Evolutionary conservation across 2,888 invertebrate genomes (phyloP).

Genomic region (Mimumesa dahlbomi): DNA sequence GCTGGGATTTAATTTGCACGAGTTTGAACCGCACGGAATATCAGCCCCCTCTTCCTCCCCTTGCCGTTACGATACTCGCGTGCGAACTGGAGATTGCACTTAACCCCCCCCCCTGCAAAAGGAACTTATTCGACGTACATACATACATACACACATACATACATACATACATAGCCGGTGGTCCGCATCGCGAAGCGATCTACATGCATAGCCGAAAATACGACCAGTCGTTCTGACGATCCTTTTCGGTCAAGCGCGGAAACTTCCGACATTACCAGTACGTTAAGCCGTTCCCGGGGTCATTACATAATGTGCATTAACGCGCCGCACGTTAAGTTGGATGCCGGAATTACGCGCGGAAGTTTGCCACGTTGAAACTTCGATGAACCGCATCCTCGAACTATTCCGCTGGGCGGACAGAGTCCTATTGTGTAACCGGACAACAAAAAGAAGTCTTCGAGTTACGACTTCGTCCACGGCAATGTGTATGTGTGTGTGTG

Average conservation of each 20-base stretch:
- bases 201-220: constrained; percentile 10
- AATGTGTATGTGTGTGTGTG: too few species aligned
- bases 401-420: neutral
- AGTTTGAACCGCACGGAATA: too few species aligned
- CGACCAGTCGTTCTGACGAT: constrained; percentile 8
- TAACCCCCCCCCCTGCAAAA: too few species aligned
- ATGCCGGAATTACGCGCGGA: constrained; percentile 26
- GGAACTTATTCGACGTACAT: too few species aligned
- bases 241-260: constrained; percentile 20
- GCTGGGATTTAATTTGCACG: too few species aligned
- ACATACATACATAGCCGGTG: neutral
- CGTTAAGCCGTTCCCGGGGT: constrained; percentile 41
- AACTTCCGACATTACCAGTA: constrained; percentile 44
- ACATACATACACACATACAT: too few species aligned
- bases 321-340: constrained; percentile 30
- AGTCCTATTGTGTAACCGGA: too few species aligned
- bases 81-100: too few species aligned
- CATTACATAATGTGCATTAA: constrained; percentile 48
- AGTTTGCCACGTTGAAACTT: constrained; percentile 16
- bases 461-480: too few species aligned
- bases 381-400: neutral
- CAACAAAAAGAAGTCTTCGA: too few species aligned
- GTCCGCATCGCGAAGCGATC: constrained; percentile 4
- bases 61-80: too few species aligned
- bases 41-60: too few species aligned